Evolutionary conservation across 2,888 invertebrate genomes (phyloP).

Genomic region (Metacarcinus magister): DNA sequence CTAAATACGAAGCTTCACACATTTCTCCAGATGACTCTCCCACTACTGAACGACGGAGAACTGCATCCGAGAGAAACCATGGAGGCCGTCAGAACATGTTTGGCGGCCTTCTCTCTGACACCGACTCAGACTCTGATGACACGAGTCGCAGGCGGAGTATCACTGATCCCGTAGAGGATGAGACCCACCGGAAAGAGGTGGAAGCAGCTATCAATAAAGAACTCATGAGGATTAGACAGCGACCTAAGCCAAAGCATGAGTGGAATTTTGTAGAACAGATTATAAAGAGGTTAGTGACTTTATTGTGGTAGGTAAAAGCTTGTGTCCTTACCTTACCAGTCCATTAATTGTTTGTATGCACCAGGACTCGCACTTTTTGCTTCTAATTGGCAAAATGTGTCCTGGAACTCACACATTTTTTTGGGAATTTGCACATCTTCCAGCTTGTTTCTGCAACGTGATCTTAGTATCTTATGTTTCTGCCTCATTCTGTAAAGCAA

Average conservation of each 20-base stretch:
- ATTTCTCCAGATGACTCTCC: slow-evolving; percentile 70
- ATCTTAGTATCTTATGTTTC: too few relatives aligned
- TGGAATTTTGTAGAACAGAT: slow-evolving; percentile 79
- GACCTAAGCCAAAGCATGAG: slow-evolving; percentile 71
- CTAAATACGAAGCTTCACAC: background rate
- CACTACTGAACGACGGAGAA: slow-evolving; percentile 53
- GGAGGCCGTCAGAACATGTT: slow-evolving; percentile 64
- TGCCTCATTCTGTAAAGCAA: too few relatives aligned
- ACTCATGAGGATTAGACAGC: slow-evolving; percentile 72
- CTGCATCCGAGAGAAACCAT: background rate
- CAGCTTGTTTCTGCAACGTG: too few relatives aligned
- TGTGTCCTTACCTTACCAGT: too few relatives aligned
- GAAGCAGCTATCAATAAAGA: slow-evolving; percentile 75
- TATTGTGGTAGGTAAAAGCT: background rate
- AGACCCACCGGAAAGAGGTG: slow-evolving; percentile 55
- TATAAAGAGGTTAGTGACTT: slow-evolving; percentile 66
- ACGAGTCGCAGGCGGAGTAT: slow-evolving; percentile 48
- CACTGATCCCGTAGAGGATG: slow-evolving; percentile 65
- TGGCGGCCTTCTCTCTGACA: slow-evolving; percentile 72
- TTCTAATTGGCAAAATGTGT: too few relatives aligned
- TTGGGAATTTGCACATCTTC: too few relatives aligned
- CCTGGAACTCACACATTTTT: too few relatives aligned
- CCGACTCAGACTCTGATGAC: slow-evolving; percentile 74
- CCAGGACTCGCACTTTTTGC: too few relatives aligned
- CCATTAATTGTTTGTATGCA: too few relatives aligned